Base-by-base conservation (phyloP, 2,888 invertebrate genomes). In the Acronicta leporina region DNA sequence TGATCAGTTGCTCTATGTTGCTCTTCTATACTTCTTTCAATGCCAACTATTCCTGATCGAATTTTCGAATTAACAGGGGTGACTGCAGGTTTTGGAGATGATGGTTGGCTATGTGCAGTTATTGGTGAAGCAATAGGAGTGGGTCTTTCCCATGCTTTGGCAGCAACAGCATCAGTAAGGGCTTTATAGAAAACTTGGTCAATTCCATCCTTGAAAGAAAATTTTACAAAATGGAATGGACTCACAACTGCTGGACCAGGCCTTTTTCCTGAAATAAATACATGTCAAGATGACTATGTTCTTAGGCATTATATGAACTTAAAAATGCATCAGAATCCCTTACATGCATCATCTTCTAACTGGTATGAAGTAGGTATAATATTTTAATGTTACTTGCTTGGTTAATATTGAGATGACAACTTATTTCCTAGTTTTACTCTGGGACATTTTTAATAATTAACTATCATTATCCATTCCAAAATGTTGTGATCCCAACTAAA, bases 41-140 rank as follows among this genome's bases (percentile, higher is more conserved):
- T 99, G 1, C 99, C 99, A 45, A 98, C 97, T 81, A 99, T 99
- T 48, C 99, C 99, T 9, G 97, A 97, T 50, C 97, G 94, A 45
- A 97, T 95, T 88, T 97, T 97, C 51, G 97, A 96, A 72, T 86
- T 92, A 0, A 94, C 89, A 11, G 90, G 87, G 45, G 83, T 70
- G 8, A 80, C 72, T 27, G 86, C 82, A 16, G 88, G 79, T 59
- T 82, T 87, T 5, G 85, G 75, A 44, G 86, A 76, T 11, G 83
- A 63, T 33, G 69, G 86, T 41, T 86, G 77, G 61, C 84, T 85
- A 10, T 71, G 44, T 10, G 83, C 66, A 61, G 63, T 82, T 1
- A 76, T 49, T 10, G 84, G 73, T 49, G 88, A 83, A 14, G 83
- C 55, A 20, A 81, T 27, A 42, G 84, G 83, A 25, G 89, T 84